Evolutionary conservation across 2,113 vertebrate species (phyloP), one percentile per base, ranked within the genome.

Genomic region (Limnothrissa miodon): DNA sequence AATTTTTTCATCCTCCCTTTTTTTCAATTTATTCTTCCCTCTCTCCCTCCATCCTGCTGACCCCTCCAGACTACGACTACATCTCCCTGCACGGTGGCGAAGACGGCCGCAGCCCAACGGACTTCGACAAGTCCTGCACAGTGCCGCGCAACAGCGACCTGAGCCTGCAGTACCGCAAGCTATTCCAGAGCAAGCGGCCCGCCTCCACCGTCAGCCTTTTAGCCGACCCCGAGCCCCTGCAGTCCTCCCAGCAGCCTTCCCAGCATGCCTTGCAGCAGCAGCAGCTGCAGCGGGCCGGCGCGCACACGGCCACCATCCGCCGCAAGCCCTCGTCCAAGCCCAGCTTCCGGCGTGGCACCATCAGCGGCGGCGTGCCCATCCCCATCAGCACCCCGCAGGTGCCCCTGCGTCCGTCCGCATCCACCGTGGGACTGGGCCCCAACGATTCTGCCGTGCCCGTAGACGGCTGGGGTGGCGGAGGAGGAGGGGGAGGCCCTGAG

Each of bases 101-200:
- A 59, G 91, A 93, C 15, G 86, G 85, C 46, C 84, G 79, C 82
- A 88, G 88, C 85, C 94, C 93, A 42, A 89, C 93, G 0, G 94
- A 95, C 85, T 95, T 95, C 1, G 95, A 96, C 92, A 94, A 92
- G 83, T 96, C 95, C 11, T 95, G 94, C 2, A 96, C 95, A 5
- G 94, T 96, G 82, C 95, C 95, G 0, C 91, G 95, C 78, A 95
- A 96, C 91, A 96, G 95, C 0, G 95, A 96, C 85, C 92, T 96
- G 46, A 87, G 92, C 59, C 86, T 92, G 79, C 94, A 95, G 88
- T 96, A 93, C 90, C 88, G 93, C 66, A 93, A 93, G 86, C 93
- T 96, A 21, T 92, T 93, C 39, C 95, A 95, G 84, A 93, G 89
- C 85, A 93, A 95, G 74, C 93, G 95, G 0, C 95, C 95, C 0